Conservation (phyloP, 2,888 invertebrate genomes). For the Sabatieria punctata region DNA sequence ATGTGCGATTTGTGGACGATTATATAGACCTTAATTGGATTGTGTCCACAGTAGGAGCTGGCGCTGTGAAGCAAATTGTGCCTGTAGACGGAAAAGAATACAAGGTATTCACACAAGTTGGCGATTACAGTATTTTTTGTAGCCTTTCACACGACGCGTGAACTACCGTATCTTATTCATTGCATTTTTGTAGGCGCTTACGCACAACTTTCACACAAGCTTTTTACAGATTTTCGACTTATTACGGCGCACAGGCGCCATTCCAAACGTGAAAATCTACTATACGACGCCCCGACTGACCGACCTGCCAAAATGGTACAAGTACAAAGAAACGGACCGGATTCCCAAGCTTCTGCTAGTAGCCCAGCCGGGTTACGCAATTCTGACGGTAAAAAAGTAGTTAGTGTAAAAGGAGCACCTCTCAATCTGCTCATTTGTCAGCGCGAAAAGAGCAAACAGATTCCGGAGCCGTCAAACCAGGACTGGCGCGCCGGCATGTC, state of each 20-base stretch:
- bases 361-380: constrained; percentile 10
- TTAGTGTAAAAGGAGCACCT: no score
- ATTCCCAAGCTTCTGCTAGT: constrained; percentile 6
- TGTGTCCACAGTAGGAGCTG: constrained; percentile 16
- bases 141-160: no score
- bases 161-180: no score
- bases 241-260: constrained; percentile 14
- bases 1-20: constrained; percentile 15
- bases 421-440: neutral
- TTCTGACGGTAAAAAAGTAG: constrained; percentile 17
- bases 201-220: neutral
- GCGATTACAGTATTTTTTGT: no score
- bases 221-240: constrained; percentile 13
- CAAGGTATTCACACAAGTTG: no score
- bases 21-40: constrained; percentile 18
- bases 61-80: constrained; percentile 17
- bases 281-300: constrained; percentile 15
- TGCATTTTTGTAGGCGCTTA: no score
- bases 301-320: constrained; percentile 15
- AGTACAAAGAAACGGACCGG: no score
- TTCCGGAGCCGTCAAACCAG: neutral
- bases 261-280: constrained; percentile 18
- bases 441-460: neutral
- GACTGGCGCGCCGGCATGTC: neutral
- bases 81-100: constrained; percentile 16